Base-by-base conservation (phyloP, 2,113 vertebrate species). In the Peucedramus taeniatus region DNA sequence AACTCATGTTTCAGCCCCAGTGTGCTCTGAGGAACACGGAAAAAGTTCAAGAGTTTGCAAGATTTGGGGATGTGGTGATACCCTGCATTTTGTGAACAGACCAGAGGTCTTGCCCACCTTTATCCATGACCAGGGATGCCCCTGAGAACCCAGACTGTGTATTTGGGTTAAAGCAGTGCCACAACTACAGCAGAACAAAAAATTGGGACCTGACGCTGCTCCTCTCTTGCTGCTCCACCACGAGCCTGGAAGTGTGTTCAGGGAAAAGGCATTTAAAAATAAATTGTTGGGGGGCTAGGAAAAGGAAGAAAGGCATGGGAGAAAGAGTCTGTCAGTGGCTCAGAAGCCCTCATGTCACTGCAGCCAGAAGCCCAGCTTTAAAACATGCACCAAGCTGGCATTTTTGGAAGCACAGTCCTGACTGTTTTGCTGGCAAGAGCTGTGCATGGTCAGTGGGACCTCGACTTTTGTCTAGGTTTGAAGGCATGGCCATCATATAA, bases 201-300 rank as follows among this genome's bases (percentile, higher is more conserved):
- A 24, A 33, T 3, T 10, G 6, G 35, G 21, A 27, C 22, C 26
- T 2, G 0, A 15, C 0, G 0, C 37, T 49, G 69, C 39, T 70
- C 45, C 14, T 45, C 15, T 80, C 28, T n/a, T 50, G 18, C 23
- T 2, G 3, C 9, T 2, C 37, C 33, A 9, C 14, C 1, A 1
- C 1, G 0, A 12, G 15, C 23, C 26, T 70, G 30, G 18, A 39
- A 50, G 3, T 8, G 6, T 1, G 0, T 31, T 65, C 66, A 9
- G 13, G 12, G 28, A 64, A 79, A 83, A 61, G 3, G 6, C 10
- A 20, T 31, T 82, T 60, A 10, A 37, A 63, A 63, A 89, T 1
- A 53, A 79, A 30, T 11, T 3, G 3, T 15, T 65, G 30, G 4
- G 1, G 2, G 6, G 2, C 1, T 39, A 39, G 6, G 3, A 8